These are phyloP conservation scores for Trissolcus brochymenae DNA, from an alignment of 2,888 invertebrate genomes.

Conservation along the genomic window DNA sequence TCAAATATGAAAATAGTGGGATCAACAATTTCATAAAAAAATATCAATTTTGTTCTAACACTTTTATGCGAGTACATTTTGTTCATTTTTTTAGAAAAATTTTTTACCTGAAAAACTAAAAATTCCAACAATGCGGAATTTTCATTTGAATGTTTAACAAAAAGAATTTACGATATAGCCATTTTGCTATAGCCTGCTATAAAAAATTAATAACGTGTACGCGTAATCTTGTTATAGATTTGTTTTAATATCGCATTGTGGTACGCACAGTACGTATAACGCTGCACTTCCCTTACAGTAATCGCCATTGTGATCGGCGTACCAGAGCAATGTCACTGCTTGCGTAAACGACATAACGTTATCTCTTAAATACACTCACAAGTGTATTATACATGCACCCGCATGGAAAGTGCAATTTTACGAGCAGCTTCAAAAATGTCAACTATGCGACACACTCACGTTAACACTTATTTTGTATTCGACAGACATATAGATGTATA, in stretches of 20 bases:
- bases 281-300: constrained; percentile 37
- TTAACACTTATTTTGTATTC: constrained; percentile 9
- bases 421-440: constrained; percentile 39
- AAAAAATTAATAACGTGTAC: constrained; percentile 28
- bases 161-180: not conserved
- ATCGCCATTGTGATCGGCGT: constrained; percentile 44
- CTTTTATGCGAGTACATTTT: no score
- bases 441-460: constrained; percentile 24
- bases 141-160: not conserved
- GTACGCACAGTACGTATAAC: constrained; percentile 24
- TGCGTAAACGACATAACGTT: constrained; percentile 50
- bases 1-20: no score
- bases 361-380: constrained; percentile 38
- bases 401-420: constrained; percentile 24
- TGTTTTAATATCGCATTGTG: constrained; percentile 59
- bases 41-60: no score
- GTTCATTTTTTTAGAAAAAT: no score
- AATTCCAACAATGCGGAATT: no score
- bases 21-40: no score
- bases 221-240: constrained; percentile 56
- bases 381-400: constrained; percentile 34
- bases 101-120: no score
- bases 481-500: no score
- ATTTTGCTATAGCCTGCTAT: not conserved
- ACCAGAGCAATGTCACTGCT: constrained; percentile 46